Evolutionary conservation across 2,113 vertebrate species (phyloP).

Genomic region (Stomatorhinus ivindoensis): DNA sequence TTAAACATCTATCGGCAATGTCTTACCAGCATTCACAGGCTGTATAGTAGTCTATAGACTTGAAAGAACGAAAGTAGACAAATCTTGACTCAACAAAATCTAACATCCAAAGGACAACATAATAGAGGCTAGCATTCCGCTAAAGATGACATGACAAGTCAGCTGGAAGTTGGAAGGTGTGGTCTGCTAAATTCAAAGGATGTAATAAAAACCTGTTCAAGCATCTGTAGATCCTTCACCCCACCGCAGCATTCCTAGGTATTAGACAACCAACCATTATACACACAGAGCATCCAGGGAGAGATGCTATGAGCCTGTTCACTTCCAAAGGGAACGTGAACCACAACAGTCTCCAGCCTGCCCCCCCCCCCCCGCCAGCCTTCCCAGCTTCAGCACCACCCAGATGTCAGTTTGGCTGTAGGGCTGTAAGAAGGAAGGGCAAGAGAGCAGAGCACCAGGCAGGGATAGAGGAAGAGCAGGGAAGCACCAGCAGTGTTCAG

Average conservation of each 20-base stretch:
- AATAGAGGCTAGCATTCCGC: background rate
- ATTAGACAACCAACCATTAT: background rate
- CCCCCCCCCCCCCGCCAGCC: background rate
- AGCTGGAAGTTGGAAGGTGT: background rate
- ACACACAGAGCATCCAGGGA: background rate
- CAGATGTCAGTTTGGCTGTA: background rate
- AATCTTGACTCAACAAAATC: background rate
- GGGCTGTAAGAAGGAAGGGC: background rate
- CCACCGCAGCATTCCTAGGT: background rate
- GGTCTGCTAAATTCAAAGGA: background rate
- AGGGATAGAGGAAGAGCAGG: background rate
- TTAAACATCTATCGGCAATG: background rate
- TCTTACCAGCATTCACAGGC: background rate
- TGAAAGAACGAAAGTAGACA: background rate
- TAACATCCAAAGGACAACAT: background rate
- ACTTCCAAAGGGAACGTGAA: background rate
- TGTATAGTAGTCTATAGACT: background rate
- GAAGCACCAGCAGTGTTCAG: background rate
- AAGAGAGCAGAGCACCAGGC: background rate
- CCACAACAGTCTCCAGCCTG: background rate
- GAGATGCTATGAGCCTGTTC: background rate
- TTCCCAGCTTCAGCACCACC: background rate
- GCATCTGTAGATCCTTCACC: background rate
- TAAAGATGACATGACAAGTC: background rate
- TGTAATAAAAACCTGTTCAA: background rate